Conservation (phyloP, 2,113 vertebrate species). For the Myanophis thanlyinensis region DNA sequence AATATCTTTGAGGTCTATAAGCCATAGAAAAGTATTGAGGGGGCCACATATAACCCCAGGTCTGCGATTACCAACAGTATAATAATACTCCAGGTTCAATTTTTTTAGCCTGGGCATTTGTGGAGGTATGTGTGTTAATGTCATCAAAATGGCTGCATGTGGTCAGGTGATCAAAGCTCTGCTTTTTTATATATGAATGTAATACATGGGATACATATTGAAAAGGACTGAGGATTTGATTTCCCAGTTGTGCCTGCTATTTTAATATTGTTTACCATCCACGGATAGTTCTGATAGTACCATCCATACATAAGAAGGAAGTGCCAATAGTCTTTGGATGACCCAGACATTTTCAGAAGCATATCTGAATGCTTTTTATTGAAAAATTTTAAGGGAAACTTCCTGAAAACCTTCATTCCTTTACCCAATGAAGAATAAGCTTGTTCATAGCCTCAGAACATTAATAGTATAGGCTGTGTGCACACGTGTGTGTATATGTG, state of each 20-base stretch:
- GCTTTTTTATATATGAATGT: neutral
- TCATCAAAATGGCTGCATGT: neutral
- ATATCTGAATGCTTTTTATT: neutral
- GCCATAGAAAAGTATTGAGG: neutral
- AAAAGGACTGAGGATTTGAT: neutral
- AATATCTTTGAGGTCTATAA: neutral
- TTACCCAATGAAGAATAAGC: neutral
- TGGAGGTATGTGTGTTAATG: neutral
- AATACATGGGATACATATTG: neutral
- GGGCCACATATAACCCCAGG: neutral
- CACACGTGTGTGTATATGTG: neutral
- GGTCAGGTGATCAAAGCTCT: neutral
- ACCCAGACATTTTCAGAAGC: neutral
- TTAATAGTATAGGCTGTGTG: neutral
- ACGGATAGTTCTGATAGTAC: neutral
- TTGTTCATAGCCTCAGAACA: neutral
- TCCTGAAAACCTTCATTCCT: neutral
- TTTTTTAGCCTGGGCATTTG: neutral
- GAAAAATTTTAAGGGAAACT: neutral
- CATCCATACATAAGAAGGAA: neutral
- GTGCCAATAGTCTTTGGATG: neutral
- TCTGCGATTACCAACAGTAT: neutral
- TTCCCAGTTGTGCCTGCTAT: neutral
- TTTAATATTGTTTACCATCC: neutral
- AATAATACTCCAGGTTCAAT: neutral